Percentiles rank a stretch among this genome's conserved stretches.
Conservation (phyloP, 2,113 vertebrate species). For the Drymodes brunneopygia region DNA sequence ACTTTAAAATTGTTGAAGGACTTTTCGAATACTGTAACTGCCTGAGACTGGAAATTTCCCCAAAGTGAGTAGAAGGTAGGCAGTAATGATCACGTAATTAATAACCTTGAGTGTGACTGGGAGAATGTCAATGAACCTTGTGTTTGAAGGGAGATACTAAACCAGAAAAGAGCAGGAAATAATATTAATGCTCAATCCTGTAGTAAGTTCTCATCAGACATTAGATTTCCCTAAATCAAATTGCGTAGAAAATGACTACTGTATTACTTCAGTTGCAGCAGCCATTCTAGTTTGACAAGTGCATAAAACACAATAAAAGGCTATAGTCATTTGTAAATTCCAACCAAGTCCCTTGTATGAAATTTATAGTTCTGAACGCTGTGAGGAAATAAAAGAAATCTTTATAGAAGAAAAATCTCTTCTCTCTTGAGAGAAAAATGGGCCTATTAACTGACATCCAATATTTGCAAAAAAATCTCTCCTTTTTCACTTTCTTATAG, state of each 20-base stretch:
- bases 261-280: background rate
- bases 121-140: background rate
- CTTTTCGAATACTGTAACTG: background rate
- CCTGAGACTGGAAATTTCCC: background rate
- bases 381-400: background rate
- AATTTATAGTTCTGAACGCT: background rate
- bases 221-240: slow-evolving; percentile 10
- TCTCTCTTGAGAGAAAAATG: slow-evolving; percentile 21
- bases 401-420: slow-evolving; percentile 29
- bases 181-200: background rate
- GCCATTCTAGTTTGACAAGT: slow-evolving; percentile 14
- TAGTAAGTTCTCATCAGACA: background rate
- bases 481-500: background rate
- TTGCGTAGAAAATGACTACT: background rate
- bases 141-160: background rate
- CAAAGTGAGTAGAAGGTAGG: background rate
- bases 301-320: slow-evolving; percentile 27
- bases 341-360: background rate
- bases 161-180: background rate
- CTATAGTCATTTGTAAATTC: background rate
- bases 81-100: background rate
- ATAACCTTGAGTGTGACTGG: background rate
- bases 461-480: background rate
- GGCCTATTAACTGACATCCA: slow-evolving; percentile 5
- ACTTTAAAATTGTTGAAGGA: background rate